Conservation (phyloP, 2,113 vertebrate species). For the Microcebus lehilahytsara region DNA sequence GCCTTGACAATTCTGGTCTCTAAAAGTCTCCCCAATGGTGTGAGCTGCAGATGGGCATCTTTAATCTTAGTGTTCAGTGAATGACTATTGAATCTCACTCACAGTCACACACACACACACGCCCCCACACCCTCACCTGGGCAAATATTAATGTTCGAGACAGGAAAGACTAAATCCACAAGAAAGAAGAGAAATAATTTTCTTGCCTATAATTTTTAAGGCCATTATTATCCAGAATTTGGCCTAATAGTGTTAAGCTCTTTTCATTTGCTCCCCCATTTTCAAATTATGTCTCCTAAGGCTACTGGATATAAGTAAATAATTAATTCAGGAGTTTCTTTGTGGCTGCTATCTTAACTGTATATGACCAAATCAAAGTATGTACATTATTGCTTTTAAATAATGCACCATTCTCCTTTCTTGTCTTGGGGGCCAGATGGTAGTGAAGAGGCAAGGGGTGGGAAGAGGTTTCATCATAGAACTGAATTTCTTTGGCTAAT, state of each 20-base stretch:
- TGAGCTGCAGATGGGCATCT: neutral
- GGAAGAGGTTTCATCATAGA: neutral
- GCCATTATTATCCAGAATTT: neutral
- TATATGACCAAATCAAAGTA: neutral
- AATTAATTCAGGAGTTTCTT: neutral
- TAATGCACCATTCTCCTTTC: neutral
- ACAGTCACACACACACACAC: neutral
- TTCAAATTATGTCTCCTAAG: slow-evolving; percentile 1
- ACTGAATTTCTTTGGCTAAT: neutral
- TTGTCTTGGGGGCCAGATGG: neutral
- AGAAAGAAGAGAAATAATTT: neutral
- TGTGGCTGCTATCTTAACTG: neutral
- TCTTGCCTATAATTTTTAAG: neutral
- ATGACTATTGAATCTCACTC: neutral
- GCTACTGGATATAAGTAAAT: neutral
- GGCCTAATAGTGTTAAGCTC: neutral
- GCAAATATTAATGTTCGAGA: neutral
- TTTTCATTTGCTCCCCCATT: neutral
- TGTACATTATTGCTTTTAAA: neutral
- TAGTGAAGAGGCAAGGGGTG: neutral
- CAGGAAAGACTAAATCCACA: neutral
- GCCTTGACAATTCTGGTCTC: neutral
- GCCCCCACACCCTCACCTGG: too few relatives aligned
- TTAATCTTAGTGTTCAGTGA: neutral
- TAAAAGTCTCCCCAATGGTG: neutral